Base-by-base conservation (phyloP, 2,888 invertebrate genomes). In the Polia nebulosa region DNA sequence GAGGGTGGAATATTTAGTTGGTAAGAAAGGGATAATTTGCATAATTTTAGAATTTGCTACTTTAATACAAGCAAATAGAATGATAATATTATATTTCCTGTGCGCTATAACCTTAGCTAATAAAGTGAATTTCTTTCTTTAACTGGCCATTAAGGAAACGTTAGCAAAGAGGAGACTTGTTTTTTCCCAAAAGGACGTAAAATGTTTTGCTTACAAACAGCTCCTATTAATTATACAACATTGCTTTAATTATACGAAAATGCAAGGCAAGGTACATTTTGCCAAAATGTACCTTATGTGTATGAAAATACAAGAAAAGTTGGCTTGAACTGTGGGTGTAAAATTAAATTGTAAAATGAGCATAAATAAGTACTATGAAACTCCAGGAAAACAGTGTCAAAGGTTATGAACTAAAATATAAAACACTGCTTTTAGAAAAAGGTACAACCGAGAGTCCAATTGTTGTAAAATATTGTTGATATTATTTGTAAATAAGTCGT, bases 301-400 rank as follows among this genome's bases (percentile, higher is more conserved):
- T 1, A 20, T 55, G 3, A 1, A 22, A 49, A 41, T 29, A 62
- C 9, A 55, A 72, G 7, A 53, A 53, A 39, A 22, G 15, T 61
- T 60, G 9, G 49, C 17, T 41, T 57, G 22, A 15, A 15, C 27
- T n/a, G 17, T 39, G 20, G 25, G 11, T 34, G 2, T 49, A 15
- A 32, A 70, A 27, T 57, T 49, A 41, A 71, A 58, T 49, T 56
- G 25, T 57, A 70, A 69, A 70, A 27, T 3, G 32, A 34, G 13
- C 20, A 11, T 56, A 17, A 52, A 27, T 34, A 41, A 66, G 20
- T 51, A 4, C 4, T 29, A 13, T 9, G 47, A 69, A 47, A 13
- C 17, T 25, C 17, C 20, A 11, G 32, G 32, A 32, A 27, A 49
- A 49, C 15, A 34, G 22, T 49, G 39, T 41, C 11, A 41, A 71